These are phyloP conservation scores for Zygothrica quintamaculata DNA, from an alignment of 2,888 invertebrate species.

Conservation along the genomic window DNA sequence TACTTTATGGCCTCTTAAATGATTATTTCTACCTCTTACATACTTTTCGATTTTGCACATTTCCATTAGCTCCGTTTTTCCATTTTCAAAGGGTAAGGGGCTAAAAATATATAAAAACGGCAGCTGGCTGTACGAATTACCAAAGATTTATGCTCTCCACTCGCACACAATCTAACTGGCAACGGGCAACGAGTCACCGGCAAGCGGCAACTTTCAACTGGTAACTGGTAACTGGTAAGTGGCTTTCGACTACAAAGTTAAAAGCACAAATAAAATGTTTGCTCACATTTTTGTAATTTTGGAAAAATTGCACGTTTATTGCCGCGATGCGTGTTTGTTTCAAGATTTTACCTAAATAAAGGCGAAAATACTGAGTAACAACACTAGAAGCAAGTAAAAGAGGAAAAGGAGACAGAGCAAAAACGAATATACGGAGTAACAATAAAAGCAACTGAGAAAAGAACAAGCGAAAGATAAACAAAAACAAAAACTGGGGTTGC, in stretches of 20 bases:
- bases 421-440: no score
- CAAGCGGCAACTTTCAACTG: background rate
- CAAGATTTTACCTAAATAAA: constrained; percentile 5
- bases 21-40: no score
- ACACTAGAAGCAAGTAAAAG: background rate
- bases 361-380: no score
- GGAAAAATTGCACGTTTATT: constrained; percentile 72
- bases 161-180: constrained; percentile 10
- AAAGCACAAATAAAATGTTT: constrained; percentile 75
- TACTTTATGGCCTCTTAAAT: no score
- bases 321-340: constrained; percentile 53
- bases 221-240: constrained; percentile 9
- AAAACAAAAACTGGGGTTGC: no score
- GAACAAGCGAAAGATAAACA: no score
- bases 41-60: no score
- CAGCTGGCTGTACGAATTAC: constrained; percentile 57
- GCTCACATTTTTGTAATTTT: constrained; percentile 78
- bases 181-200: constrained; percentile 7
- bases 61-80: no score
- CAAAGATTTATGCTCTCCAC: constrained; percentile 66
- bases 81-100: no score
- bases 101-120: constrained; percentile 51
- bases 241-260: constrained; percentile 52
- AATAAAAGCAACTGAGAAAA: no score
- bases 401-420: background rate